These are phyloP conservation scores for Rhizoglyphus robini DNA, from an alignment of 1,140 invertebrate species.

Conservation along the genomic window DNA sequence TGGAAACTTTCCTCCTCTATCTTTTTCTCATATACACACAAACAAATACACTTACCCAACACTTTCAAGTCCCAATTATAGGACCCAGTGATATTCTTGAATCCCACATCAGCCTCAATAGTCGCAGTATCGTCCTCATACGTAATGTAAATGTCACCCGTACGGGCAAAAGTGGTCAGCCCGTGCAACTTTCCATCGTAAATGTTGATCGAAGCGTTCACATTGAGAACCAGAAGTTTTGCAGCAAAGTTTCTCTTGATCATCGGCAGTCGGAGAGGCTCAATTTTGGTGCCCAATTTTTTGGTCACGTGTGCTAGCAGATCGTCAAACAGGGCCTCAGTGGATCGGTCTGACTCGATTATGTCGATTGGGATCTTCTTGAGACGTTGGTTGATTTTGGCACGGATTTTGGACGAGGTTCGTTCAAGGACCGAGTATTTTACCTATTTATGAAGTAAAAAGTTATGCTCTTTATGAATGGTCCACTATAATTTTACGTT, in stretches of 20 bases:
- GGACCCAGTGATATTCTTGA: slow-evolving; percentile 24
- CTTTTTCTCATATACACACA: too few species aligned
- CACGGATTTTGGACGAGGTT: slow-evolving; percentile 17
- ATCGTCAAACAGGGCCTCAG: slow-evolving; percentile 24
- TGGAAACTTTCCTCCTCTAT: too few species aligned
- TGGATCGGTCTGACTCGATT: not conserved
- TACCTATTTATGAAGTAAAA: too few species aligned
- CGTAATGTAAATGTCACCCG: slow-evolving; percentile 23
- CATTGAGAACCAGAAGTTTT: not conserved
- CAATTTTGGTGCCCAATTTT: slow-evolving; percentile 17
- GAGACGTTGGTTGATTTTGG: slow-evolving; percentile 22
- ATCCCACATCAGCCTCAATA: slow-evolving; percentile 26
- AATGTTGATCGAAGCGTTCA: slow-evolving; percentile 19
- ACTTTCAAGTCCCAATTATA: slow-evolving; percentile 22
- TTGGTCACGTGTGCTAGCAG: slow-evolving; percentile 10
- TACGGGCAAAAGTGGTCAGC: slow-evolving; percentile 23
- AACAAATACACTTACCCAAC: slow-evolving; percentile 18
- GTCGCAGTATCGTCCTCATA: slow-evolving; percentile 22
- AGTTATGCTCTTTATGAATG: too few species aligned
- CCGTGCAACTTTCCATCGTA: slow-evolving; percentile 25
- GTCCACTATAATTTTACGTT: too few species aligned
- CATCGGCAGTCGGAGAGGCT: slow-evolving; percentile 24
- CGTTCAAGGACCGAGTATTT: slow-evolving; percentile 21
- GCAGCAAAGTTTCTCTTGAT: slow-evolving; percentile 13
- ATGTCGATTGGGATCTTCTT: slow-evolving; percentile 8